Conservation (phyloP, 2,113 vertebrate genomes). For the Porphyrio hochstetteri region DNA sequence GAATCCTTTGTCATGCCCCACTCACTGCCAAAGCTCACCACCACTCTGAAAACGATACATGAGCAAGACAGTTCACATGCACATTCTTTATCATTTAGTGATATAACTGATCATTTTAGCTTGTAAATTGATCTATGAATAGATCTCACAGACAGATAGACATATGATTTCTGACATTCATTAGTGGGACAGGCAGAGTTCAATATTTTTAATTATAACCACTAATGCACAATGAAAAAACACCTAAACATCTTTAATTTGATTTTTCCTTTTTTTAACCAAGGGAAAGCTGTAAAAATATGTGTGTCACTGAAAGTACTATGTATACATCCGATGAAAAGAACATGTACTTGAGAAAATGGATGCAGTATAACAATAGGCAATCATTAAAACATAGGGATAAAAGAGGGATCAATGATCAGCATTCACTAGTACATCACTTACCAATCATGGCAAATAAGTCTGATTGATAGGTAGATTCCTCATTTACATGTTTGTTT, state of each 20-base stretch:
- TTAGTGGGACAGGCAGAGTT: background rate
- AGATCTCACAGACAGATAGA: background rate
- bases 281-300: background rate
- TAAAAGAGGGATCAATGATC: background rate
- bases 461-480: slow-evolving; percentile 91
- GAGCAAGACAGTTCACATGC: background rate
- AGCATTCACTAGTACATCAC: background rate
- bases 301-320: background rate
- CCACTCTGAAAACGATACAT: background rate
- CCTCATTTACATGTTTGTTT: slow-evolving; percentile 83
- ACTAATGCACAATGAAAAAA: background rate
- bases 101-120: background rate
- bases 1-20: background rate
- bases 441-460: slow-evolving; percentile 97
- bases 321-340: background rate
- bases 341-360: background rate
- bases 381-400: background rate
- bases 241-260: background rate
- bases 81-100: background rate
- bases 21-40: background rate
- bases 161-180: background rate
- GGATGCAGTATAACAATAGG: background rate
- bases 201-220: background rate
- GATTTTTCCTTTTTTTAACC: background rate
- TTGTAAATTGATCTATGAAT: background rate